Evolutionary conservation across 1,140 invertebrate species (phyloP).

Genomic region (Calephelis nemesis): DNA sequence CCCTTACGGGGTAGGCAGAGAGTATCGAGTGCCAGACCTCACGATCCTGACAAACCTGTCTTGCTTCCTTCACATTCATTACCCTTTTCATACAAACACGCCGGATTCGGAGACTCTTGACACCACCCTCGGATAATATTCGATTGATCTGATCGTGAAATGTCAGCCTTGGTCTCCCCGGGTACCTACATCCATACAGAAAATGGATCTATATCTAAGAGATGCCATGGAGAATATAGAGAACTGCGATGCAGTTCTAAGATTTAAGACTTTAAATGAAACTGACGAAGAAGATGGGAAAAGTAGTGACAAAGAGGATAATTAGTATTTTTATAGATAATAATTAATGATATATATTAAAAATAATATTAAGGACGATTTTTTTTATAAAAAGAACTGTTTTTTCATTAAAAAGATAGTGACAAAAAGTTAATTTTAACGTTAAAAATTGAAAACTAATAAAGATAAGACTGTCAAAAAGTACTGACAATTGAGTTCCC

Average conservation of each 20-base stretch:
- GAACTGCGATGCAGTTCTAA: background rate
- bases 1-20: no score
- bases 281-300: slow-evolving; percentile 6
- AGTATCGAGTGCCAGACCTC: no score
- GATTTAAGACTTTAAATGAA: slow-evolving; percentile 11
- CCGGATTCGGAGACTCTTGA: no score
- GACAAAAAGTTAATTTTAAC: slow-evolving; percentile 16
- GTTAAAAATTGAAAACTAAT: slow-evolving; percentile 16
- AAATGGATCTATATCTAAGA: slow-evolving; percentile 10
- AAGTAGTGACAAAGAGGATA: slow-evolving; percentile 13
- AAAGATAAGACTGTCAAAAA: slow-evolving; percentile 12
- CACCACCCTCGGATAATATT: no score
- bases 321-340: slow-evolving; percentile 2
- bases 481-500: slow-evolving; percentile 17
- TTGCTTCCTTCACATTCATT: no score
- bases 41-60: no score
- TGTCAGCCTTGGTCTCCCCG: no score
- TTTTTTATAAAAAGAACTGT: slow-evolving; percentile 8
- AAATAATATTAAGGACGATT: slow-evolving; percentile 12
- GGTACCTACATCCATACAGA: no score
- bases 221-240: background rate
- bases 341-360: no score
- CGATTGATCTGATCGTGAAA: no score
- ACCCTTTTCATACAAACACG: no score
- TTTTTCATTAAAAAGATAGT: background rate